A percentile compares a stretch with the other conserved stretches of the same genome.
These are phyloP conservation scores for Limnephilus rhombicus DNA, from an alignment of 2,888 invertebrate genomes.

Conservation along the genomic window DNA sequence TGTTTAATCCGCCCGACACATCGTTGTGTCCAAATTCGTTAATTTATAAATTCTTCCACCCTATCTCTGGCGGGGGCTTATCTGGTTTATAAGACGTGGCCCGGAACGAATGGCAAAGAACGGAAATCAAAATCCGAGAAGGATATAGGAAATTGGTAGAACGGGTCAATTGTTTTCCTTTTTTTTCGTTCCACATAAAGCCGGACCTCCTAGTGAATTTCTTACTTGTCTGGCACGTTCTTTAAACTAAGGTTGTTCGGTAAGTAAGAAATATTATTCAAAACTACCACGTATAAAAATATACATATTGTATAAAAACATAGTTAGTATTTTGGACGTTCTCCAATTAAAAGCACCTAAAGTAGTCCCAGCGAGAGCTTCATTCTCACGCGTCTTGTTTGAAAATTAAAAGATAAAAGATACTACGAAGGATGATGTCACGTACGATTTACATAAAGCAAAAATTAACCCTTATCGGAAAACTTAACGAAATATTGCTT, in stretches of 20 bases:
- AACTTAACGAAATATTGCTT: no score
- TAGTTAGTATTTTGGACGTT: no score
- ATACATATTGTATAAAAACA: no score
- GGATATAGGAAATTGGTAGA: constrained; percentile 57
- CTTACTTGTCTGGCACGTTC: background rate
- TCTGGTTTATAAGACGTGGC: constrained; percentile 46
- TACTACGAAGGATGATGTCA: no score
- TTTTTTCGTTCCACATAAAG: background rate
- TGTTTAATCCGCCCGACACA: background rate
- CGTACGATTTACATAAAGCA: no score
- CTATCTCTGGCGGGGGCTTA: constrained; percentile 3
- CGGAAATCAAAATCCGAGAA: constrained; percentile 58
- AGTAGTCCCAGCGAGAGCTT: no score
- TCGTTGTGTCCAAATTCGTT: background rate
- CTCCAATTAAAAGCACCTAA: no score
- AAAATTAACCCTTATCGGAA: no score
- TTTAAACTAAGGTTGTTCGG: background rate
- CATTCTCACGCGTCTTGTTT: no score
- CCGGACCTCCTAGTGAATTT: background rate
- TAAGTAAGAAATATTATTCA: background rate
- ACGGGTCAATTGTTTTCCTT: constrained; percentile 61
- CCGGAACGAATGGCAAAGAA: constrained; percentile 50
- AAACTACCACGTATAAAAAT: no score
- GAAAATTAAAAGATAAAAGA: no score
- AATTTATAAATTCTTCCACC: background rate